These are phyloP conservation scores for Litocranius walleri DNA, from an alignment of 2,113 vertebrate genomes.

Conservation along the genomic window DNA sequence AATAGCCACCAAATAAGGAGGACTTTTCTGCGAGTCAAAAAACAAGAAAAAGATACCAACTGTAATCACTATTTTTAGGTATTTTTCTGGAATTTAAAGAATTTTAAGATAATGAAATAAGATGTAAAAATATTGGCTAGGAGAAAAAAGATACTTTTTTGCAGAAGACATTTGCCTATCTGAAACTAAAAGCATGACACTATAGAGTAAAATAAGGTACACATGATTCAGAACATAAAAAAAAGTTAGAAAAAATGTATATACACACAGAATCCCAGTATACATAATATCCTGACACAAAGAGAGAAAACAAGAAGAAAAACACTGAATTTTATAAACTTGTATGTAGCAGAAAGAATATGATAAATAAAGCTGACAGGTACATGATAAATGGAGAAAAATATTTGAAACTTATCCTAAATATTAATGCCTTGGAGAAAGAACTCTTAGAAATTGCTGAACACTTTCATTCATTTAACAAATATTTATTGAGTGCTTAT, in stretches of 20 bases:
- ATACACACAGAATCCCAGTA: background rate
- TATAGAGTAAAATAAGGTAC: background rate
- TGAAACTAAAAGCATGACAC: background rate
- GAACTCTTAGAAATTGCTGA: background rate
- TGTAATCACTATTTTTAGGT: background rate
- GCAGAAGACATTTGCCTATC: background rate
- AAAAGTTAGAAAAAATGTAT: background rate
- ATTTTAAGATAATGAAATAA: background rate
- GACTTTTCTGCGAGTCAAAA: background rate
- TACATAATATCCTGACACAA: background rate
- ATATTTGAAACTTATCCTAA: background rate
- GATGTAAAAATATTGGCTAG: background rate
- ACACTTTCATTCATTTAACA: background rate
- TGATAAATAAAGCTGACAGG: background rate
- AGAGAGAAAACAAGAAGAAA: background rate
- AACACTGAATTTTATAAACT: background rate
- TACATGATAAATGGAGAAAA: background rate
- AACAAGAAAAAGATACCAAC: background rate
- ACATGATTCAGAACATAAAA: background rate
- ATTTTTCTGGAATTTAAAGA: slow-evolving; percentile 2
- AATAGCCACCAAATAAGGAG: background rate
- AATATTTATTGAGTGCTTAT: background rate
- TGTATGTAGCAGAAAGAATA: background rate
- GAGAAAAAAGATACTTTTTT: background rate
- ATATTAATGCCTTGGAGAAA: background rate